Base-by-base conservation (phyloP, 2,797 vertebrate species). In the Enteromius treurensis region DNA sequence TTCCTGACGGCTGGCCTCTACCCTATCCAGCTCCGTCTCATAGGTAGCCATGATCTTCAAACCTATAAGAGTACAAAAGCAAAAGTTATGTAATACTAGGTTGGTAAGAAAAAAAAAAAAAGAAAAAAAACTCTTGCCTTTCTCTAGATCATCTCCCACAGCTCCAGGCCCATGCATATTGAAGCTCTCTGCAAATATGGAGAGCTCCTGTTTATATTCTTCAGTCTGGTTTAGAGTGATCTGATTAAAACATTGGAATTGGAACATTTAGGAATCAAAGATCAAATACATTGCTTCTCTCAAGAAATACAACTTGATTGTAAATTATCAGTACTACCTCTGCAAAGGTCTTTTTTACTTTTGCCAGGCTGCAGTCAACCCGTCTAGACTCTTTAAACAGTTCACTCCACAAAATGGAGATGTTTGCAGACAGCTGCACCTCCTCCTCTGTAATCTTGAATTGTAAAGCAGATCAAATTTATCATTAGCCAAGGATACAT, bases 121-220 rank as follows among this genome's bases (percentile, higher is more conserved):
- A 26, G 40, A n/a, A 3, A 4, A 5, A 69, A 23, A n/a, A 58
- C 7, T 34, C 4, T 81, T 90, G 98, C 98, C 98, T 95, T 93
- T 95, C 19, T 98, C 97, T 68, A 99, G 95, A 91, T 97, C 86
- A 19, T 97, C 95, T 17, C 96, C 97, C 47, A 97, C 95, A 75
- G 96, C 93, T 79, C 97, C 97, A 21, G 98, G 98, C 0, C 98
- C 98, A 45, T 96, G 90, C 0, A 70, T 85, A 51, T 91, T 90
- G 81, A 99, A 97, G 79, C 93, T 95, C 15, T 91, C 93, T 4
- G 95, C 91, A 89, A 99, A 99, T 51, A 93, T 88, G 1, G 84
- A 90, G 75, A 96, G 84, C 51, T 96, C 93, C 85, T 90, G 90
- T 81, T 91, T 93, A 85, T 94, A 98, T 42, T 93, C 94, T 29